A percentile compares a stretch with the other conserved stretches of the same genome.
phyloP scores from a whole-genome alignment of 2,888 invertebrate species.

The Dioctria rufipes region DNA sequence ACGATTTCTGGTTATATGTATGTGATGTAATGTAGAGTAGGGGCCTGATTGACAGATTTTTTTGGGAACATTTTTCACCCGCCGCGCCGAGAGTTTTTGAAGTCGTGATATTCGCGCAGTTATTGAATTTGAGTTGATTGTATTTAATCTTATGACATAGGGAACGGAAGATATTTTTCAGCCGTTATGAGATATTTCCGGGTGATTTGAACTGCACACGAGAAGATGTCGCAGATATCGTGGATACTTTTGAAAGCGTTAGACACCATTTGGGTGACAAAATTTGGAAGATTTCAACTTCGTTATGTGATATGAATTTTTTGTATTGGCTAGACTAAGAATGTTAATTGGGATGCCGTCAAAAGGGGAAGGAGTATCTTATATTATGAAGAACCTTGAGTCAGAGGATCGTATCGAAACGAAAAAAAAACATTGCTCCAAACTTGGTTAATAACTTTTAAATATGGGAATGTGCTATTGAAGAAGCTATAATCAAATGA shows the following conservation, averaged over 20 bases:
- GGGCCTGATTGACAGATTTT: constrained; percentile 44
- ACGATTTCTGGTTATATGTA: constrained; percentile 28
- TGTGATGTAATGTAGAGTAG: neutral
- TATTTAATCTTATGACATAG: constrained; percentile 38
- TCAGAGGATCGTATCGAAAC: no score
- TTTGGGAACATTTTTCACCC: neutral
- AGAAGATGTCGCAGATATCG: constrained; percentile 19
- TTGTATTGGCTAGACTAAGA: no score
- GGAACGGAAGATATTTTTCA: neutral
- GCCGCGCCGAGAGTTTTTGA: neutral
- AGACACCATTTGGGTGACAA: constrained; percentile 33
- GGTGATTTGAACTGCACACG: neutral
- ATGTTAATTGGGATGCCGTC: no score
- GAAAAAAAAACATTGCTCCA: no score
- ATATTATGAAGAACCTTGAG: no score
- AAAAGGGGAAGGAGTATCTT: no score
- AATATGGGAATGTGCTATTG: no score
- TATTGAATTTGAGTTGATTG: constrained; percentile 16
- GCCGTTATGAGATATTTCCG: constrained; percentile 12
- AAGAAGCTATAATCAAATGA: no score
- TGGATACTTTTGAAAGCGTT: constrained; percentile 2
- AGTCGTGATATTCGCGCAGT: constrained; percentile 14
- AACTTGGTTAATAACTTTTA: no score
- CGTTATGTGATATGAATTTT: constrained; percentile 9
- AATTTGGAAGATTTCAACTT: constrained; percentile 14